phyloP scores from a whole-genome alignment of 2,113 vertebrate genomes.

The Egretta garzetta region DNA sequence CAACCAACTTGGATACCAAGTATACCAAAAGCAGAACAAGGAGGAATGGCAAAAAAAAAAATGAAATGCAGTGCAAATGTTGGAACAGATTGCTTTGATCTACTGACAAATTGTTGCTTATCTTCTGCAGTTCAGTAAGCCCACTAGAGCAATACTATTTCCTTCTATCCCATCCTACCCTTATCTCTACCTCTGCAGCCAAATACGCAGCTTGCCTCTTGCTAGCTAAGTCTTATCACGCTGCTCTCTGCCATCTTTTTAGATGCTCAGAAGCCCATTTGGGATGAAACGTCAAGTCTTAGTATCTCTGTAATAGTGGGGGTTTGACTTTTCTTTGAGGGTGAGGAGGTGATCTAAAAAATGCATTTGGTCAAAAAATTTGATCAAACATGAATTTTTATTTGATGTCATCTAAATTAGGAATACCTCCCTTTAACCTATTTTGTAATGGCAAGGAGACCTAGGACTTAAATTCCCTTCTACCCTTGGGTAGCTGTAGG shows the following conservation, averaged over 20 bases:
- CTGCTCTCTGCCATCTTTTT: neutral
- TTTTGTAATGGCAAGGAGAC: neutral
- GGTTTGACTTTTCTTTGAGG: neutral
- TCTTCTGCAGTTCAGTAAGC: neutral
- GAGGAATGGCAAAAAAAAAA: fast-evolving
- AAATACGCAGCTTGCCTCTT: neutral
- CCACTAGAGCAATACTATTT: neutral
- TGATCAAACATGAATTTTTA: neutral
- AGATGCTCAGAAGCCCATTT: neutral
- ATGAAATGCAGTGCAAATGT: neutral
- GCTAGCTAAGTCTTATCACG: neutral
- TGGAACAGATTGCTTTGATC: neutral
- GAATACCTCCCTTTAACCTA: neutral
- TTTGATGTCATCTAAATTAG: neutral
- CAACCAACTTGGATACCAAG: neutral
- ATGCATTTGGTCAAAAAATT: neutral
- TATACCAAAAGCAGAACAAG: neutral
- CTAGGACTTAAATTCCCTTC: neutral
- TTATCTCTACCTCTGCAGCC: neutral
- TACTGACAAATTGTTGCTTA: neutral
- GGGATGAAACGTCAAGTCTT: neutral
- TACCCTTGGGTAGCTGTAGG: neutral
- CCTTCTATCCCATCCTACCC: neutral
- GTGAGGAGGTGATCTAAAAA: neutral
- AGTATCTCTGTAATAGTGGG: neutral